Conservation (phyloP, 2,797 vertebrate genomes). For the Odontamblyopus lacepedii region DNA sequence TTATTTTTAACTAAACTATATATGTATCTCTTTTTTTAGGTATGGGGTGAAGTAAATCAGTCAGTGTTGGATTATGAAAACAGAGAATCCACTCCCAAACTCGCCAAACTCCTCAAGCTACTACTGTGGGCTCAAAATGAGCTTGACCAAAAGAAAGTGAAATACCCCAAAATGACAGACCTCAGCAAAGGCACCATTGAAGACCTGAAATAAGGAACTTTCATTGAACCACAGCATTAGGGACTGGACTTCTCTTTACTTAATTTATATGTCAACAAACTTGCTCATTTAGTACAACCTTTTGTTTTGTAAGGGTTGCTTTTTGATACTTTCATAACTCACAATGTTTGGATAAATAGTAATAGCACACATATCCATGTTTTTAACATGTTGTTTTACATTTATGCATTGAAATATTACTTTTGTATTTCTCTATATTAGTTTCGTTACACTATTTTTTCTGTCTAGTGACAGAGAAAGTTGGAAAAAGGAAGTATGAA, state of each 20-base stretch:
- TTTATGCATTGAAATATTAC: slow-evolving; percentile 52
- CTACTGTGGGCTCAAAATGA: slow-evolving; percentile 99
- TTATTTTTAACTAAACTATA: background rate
- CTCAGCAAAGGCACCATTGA: slow-evolving; percentile 98
- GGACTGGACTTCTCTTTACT: slow-evolving; percentile 74
- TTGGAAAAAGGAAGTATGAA: slow-evolving; percentile 61
- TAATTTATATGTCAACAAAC: slow-evolving; percentile 78
- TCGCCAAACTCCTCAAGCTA: slow-evolving; percentile 97
- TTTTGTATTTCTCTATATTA: slow-evolving; percentile 45
- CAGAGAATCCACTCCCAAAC: slow-evolving; percentile 95
- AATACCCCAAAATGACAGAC: slow-evolving; percentile 99
- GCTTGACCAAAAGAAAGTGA: slow-evolving; percentile 99
- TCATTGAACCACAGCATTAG: slow-evolving; percentile 52
- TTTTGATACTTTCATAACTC: slow-evolving; percentile 78
- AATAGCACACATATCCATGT: slow-evolving; percentile 55
- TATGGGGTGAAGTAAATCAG: slow-evolving; percentile 99
- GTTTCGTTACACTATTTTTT: slow-evolving; percentile 71
- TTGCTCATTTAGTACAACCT: slow-evolving; percentile 70
- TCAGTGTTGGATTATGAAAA: slow-evolving; percentile 97
- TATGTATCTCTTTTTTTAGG: slow-evolving; percentile 72
- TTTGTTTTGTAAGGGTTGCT: slow-evolving; percentile 74
- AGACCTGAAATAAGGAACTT: slow-evolving; percentile 89
- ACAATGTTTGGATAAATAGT: slow-evolving; percentile 65
- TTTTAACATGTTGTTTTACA: slow-evolving; percentile 56
- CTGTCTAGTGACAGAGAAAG: slow-evolving; percentile 75